Base-by-base conservation (phyloP, 1,140 invertebrate genomes). In the Panulirus ornatus region DNA sequence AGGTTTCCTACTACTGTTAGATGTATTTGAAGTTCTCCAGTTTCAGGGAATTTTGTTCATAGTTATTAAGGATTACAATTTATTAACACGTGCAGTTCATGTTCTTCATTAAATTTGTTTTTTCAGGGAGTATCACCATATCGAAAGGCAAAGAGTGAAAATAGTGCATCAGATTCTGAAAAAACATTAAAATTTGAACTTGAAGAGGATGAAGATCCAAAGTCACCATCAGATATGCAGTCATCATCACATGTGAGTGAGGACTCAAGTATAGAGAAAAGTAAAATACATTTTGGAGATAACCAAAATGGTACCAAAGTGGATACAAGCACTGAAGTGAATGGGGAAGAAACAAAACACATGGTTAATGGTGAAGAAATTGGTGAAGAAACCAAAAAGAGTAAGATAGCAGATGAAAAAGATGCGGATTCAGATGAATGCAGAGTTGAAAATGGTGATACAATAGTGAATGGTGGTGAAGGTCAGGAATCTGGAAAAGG, bases 371-470 rank as follows among this genome's bases (percentile, higher is more conserved):
- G 58, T 66, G 81, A 81, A 42, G 54, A 86, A 36, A 90, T 70
- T 76, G 70, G 34, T 44, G 95, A 95, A 91, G 95, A 95, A 87
- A 95, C 95, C 66, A 95, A 95, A 78, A 94, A 82, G n/a, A 78
- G 44, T 6, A 42, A 73, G 22, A 88, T 78, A 42, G 84, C 79
- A 22, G 76, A 66, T 36, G 79, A 66, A 36, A 58, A 75, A 27
- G 91, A 84, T 14, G 76, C 71, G 19, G 84, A 63, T 22, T 42
- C 89, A 34, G 76, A 83, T 3, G 81, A 91, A 16, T 36, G 22
- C n/a, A 44, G 73, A 73, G 54, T 70, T n/a, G 89, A 79, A 22
- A 91, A 91, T 51, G 83, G 88, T 19, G 63, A 88, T 22, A n/a
- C 44, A 44, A 42, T 73, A 19, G 38, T 81, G 58, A 85, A 76